Conservation (phyloP, 2,888 invertebrate genomes). For the Drosophila algonquin region DNA sequence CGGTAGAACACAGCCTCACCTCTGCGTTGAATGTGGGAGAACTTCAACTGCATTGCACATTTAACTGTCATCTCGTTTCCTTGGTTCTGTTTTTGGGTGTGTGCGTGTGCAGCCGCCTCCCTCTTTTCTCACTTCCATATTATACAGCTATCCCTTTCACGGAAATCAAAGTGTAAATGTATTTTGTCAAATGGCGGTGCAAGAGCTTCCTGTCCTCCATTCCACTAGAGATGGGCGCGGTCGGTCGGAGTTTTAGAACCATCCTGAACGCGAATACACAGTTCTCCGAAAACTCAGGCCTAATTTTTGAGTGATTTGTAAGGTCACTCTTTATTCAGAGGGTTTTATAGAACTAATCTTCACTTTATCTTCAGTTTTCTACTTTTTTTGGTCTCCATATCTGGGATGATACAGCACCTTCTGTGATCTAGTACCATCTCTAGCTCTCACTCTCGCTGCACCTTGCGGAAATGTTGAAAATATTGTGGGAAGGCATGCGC, state of each 20-base stretch:
- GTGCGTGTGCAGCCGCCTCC: constrained; percentile 1
- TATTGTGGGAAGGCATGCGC: constrained; percentile 49
- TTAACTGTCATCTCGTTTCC: constrained; percentile 44
- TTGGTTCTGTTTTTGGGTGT: constrained; percentile 4
- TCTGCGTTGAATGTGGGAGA: constrained; percentile 15
- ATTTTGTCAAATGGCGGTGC: constrained; percentile 66
- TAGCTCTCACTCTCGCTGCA: background rate
- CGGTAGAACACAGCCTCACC: constrained; percentile 18
- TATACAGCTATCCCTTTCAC: constrained; percentile 5
- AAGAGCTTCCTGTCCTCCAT: constrained; percentile 52
- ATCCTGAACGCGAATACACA: background rate
- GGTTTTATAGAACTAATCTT: too few species aligned
- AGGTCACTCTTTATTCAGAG: too few species aligned
- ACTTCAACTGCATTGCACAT: constrained; percentile 41
- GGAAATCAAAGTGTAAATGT: constrained; percentile 76
- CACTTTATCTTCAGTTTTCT: too few species aligned
- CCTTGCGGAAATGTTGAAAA: constrained; percentile 60
- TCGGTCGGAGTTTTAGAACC: background rate
- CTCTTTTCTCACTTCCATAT: background rate
- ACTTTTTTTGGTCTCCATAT: too few species aligned
- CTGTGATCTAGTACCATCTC: background rate
- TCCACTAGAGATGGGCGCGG: background rate
- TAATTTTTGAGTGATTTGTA: too few species aligned
- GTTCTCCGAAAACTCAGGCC: background rate
- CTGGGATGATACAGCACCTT: background rate